Evolutionary conservation across 2,888 invertebrate genomes (phyloP).

Genomic region (Leptogaster cylindrica): DNA sequence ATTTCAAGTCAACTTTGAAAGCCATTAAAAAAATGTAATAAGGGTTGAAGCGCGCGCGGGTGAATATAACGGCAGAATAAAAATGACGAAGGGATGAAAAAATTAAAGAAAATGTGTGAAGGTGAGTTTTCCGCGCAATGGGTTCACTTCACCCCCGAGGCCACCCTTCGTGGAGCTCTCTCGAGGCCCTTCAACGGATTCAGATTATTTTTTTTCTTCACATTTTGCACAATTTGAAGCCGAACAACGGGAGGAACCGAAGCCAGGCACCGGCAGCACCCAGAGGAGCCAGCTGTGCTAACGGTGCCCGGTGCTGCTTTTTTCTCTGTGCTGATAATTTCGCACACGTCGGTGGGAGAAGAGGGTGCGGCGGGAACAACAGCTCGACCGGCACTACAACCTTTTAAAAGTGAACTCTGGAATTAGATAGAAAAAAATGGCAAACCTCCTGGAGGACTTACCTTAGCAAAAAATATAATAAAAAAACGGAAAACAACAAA

Average conservation of each 20-base stretch:
- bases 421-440: too few species aligned
- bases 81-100: conserved; percentile 30
- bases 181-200: background rate
- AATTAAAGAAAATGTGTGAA: conserved; percentile 29
- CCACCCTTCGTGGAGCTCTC: background rate
- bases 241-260: background rate
- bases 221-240: background rate
- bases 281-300: conserved; percentile 19
- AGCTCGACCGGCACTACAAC: conserved; percentile 13
- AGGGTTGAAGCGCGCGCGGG: conserved; percentile 22
- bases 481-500: conserved; percentile 1
- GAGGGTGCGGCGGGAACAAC: background rate
- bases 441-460: conserved; percentile 6
- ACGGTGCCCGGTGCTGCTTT: background rate
- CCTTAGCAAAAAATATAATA: background rate
- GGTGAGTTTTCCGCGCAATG: conserved; percentile 10
- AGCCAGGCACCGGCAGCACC: background rate
- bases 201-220: too few species aligned
- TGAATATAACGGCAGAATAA: conserved; percentile 16
- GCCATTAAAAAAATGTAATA: conserved; percentile 32
- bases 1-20: conserved; percentile 24
- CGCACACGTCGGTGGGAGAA: background rate
- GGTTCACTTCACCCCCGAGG: background rate
- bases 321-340: conserved; percentile 9
- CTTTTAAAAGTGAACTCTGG: too few species aligned